phyloP scores from a whole-genome alignment of 2,888 invertebrate genomes.

The Nowickia ferox region DNA sequence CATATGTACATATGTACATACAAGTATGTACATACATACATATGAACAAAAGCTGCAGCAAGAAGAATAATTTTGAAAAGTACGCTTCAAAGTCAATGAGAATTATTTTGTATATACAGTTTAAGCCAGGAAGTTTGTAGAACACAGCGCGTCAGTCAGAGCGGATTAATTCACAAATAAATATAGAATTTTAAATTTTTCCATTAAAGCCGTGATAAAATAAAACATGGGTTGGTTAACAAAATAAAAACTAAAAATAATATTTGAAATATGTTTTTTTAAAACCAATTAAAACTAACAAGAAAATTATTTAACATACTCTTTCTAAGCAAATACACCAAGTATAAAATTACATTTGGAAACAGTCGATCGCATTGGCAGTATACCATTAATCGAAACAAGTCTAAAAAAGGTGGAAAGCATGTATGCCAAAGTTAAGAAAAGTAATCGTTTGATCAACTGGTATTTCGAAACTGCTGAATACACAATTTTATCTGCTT shows the following conservation, averaged over 20 bases:
- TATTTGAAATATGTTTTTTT: neutral
- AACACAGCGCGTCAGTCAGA: constrained; percentile 35
- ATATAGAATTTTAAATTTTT: neutral
- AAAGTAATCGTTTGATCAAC: constrained; percentile 87
- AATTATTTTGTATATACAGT: constrained; percentile 55
- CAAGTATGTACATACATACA: neutral
- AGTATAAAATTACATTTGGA: constrained; percentile 85
- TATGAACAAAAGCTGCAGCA: neutral
- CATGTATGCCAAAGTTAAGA: constrained; percentile 90
- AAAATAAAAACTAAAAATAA: neutral
- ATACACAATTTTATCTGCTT: constrained; percentile 88
- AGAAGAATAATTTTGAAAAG: constrained; percentile 48
- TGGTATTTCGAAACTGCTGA: constrained; percentile 92
- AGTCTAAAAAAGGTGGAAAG: constrained; percentile 89
- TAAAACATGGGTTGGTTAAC: constrained; percentile 65
- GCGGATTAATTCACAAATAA: constrained; percentile 34
- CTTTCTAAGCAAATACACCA: constrained; percentile 75
- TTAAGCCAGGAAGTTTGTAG: constrained; percentile 57
- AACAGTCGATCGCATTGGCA: constrained; percentile 89
- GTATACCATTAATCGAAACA: constrained; percentile 92
- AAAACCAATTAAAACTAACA: constrained; percentile 69
- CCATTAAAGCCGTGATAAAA: neutral
- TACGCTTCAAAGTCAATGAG: constrained; percentile 41
- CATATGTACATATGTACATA: neutral
- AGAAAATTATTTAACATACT: neutral